These are phyloP conservation scores for Heliconius aoede DNA, from an alignment of 2,888 invertebrate genomes.

Conservation along the genomic window DNA sequence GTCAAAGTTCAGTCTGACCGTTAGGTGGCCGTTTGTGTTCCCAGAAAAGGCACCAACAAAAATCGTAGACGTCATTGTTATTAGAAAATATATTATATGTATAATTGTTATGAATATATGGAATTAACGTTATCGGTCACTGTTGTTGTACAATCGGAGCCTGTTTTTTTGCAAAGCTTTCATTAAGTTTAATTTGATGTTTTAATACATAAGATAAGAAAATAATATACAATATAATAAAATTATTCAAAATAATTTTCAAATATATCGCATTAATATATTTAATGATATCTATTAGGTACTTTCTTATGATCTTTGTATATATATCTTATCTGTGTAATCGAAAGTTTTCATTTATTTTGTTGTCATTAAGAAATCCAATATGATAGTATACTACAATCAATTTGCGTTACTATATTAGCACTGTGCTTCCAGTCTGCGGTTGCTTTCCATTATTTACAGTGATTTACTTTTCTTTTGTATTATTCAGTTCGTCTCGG, in stretches of 20 bases:
- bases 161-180: not conserved
- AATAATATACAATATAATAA: no score
- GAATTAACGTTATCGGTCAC: not conserved
- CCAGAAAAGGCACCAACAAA: constrained; percentile 24
- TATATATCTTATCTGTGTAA: not conserved
- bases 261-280: not conserved
- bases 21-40: constrained; percentile 62
- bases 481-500: constrained; percentile 42
- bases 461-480: constrained; percentile 46
- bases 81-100: constrained; percentile 1
- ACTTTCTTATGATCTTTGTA: not conserved
- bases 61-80: constrained; percentile 25
- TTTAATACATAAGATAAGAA: not conserved
- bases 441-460: constrained; percentile 43
- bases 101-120: constrained; percentile 10
- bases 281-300: no score
- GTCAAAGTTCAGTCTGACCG: constrained; percentile 74
- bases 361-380: not conserved
- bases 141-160: no score
- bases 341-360: not conserved
- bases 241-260: not conserved
- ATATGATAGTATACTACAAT: not conserved
- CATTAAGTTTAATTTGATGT: not conserved
- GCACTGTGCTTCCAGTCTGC: constrained; percentile 24
- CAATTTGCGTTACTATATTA: constrained; percentile 20